phyloP scores from a whole-genome alignment of 2,797 vertebrate species.

The Otolemur crassicaudatus region DNA sequence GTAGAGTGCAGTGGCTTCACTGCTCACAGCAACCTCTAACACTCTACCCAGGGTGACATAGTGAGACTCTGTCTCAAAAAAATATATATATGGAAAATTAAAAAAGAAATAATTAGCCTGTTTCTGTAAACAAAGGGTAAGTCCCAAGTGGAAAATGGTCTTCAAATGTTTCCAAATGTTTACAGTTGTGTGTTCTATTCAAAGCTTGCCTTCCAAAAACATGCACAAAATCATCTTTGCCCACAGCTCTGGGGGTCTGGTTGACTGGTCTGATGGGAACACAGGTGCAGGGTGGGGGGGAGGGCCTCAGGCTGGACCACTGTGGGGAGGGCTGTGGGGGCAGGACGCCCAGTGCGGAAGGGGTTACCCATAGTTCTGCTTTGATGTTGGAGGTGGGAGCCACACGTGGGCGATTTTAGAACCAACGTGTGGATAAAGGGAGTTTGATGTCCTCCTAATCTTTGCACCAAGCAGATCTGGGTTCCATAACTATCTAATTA shows the following conservation, averaged over 20 bases:
- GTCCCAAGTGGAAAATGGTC: not conserved
- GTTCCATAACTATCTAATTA: too few species aligned
- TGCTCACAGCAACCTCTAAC: too few species aligned
- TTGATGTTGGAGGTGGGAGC: not conserved
- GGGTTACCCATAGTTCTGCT: not conserved
- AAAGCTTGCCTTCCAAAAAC: too few species aligned
- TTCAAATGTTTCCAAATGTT: fast-evolving
- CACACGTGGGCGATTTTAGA: fast-evolving
- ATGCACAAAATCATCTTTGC: not conserved
- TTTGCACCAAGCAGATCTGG: not conserved
- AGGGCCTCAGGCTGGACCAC: not conserved
- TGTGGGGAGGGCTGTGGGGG: too few species aligned
- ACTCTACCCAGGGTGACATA: too few species aligned
- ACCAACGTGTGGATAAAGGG: too few species aligned
- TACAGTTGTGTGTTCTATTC: fast-evolving
- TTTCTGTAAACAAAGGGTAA: not conserved
- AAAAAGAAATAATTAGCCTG: not conserved
- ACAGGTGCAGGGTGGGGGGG: too few species aligned
- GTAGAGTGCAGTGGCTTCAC: too few species aligned
- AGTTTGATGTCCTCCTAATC: too few species aligned
- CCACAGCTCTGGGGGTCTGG: fast-evolving
- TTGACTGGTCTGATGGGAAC: fast-evolving
- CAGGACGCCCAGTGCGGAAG: not conserved
- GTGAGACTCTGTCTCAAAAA: too few species aligned
- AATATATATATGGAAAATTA: too few species aligned